Evolutionary conservation across 2,888 invertebrate genomes (phyloP).

Genomic region (Emesis castigata): DNA sequence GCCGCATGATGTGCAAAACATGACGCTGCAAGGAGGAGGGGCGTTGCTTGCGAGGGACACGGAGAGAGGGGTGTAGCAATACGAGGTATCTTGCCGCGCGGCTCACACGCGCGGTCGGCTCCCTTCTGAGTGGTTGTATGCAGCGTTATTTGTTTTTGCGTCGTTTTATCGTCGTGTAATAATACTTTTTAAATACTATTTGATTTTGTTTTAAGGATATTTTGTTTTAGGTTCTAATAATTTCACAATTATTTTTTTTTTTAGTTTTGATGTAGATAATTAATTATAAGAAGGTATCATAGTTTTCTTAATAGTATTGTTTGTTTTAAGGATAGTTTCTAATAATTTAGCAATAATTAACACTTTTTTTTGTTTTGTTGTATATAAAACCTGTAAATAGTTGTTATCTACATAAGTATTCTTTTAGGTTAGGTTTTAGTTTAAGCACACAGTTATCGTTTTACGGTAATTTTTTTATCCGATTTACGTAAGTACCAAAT

Average conservation of each 20-base stretch:
- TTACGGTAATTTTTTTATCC: background rate
- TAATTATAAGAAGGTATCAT: background rate
- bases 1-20: no score
- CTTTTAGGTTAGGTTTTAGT: constrained; percentile 22
- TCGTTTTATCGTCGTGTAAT: no score
- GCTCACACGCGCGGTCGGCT: no score
- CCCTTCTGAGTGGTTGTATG: no score
- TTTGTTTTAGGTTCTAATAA: no score
- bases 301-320: background rate
- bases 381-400: constrained; percentile 18
- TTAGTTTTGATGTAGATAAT: background rate
- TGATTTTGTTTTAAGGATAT: background rate
- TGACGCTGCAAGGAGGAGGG: no score
- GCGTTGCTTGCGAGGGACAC: no score
- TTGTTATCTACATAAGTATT: constrained; percentile 17
- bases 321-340: constrained; percentile 1
- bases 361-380: constrained; percentile 12
- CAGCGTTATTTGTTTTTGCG: no score
- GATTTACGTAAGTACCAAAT: background rate
- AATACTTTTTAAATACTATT: background rate
- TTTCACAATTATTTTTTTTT: no score
- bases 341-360: constrained; percentile 1
- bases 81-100: no score
- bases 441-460: background rate
- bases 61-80: no score